Evolutionary conservation across 64 coral and sea anemone genomes (phyloP), one percentile per base, ranked within the genome.

Genomic region (Actinia equina): DNA sequence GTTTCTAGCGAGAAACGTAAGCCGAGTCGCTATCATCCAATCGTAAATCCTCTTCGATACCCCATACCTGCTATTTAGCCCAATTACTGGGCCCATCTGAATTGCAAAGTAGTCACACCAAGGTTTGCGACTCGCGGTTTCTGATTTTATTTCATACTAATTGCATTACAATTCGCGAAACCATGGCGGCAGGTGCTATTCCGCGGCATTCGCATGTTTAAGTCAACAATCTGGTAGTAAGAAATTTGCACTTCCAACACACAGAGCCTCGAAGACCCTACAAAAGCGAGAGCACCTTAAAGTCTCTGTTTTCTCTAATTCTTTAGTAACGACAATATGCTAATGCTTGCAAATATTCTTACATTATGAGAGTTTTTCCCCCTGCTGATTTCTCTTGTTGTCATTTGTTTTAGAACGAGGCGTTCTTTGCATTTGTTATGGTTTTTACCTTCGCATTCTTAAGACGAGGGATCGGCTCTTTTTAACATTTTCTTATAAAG

Each of bases 41-140:
- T 92, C 85, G 63, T n/a, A 30, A 23, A 44, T 51, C 15, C 60
- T 70, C 14, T 45, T 82, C 12, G 51, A 51, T 43, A 58, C 78
- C 25, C 77, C 76, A 80, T 82, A 69, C 90, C 85, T 71, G 90
- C 42, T 82, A 37, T 83, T 92, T 71, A 76, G 61, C 77, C 83
- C 90, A 87, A 92, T 92, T 83, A 92, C 43, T 61, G 79, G 27
- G 7, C 44, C 15, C 62, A 92, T 92, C 86, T 92, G 84, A 78
- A 92, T 87, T 77, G 78, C 85, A 92, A 92, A 87, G 77, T 79
- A 87, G 90, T 82, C 59, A 87, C 54, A 70, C 42, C 83, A 85
- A 30, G 30, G 53, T 85, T 85, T 63, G 83, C 55, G 83, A 54
- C 83, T 85, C 49, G 78, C 78, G 78, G 78, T 81, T 81, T 58